A percentile compares a stretch with the other conserved stretches of the same genome.
phyloP scores from a whole-genome alignment of 2,113 vertebrate genomes.

The Cyprinodon tularosa region DNA sequence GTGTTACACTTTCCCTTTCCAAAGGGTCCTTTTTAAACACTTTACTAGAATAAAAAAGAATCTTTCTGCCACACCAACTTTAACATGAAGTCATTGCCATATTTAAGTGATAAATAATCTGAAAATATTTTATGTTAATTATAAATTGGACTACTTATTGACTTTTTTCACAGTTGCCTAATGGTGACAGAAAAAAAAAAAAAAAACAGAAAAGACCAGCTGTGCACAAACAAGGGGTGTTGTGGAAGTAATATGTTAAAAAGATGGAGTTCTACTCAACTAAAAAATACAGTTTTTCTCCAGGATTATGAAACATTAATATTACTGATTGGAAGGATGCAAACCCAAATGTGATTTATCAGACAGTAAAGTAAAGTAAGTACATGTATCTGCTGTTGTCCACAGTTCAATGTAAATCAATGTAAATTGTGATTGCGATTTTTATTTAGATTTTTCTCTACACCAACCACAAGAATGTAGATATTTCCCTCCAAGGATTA shows the following conservation, averaged over 20 bases:
- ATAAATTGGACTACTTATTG: neutral
- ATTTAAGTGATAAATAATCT: neutral
- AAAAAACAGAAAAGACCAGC: neutral
- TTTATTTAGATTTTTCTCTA: no score
- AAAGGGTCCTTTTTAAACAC: neutral
- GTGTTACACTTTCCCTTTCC: neutral
- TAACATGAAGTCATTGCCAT: neutral
- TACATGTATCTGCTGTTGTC: neutral
- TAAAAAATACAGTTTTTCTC: no score
- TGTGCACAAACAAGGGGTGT: neutral
- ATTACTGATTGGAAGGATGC: neutral
- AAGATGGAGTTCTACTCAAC: no score
- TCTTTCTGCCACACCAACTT: neutral
- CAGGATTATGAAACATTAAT: neutral
- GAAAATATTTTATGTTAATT: neutral
- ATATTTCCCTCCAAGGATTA: no score
- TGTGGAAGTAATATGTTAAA: no score
- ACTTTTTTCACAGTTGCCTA: neutral
- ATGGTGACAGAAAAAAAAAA: neutral
- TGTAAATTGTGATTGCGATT: no score
- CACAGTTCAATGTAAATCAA: neutral
- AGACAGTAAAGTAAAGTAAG: no score
- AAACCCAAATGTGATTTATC: neutral
- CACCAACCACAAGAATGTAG: no score
- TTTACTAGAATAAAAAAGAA: neutral